Conservation (phyloP, 2,113 vertebrate genomes). For the Arothron firmamentum region DNA sequence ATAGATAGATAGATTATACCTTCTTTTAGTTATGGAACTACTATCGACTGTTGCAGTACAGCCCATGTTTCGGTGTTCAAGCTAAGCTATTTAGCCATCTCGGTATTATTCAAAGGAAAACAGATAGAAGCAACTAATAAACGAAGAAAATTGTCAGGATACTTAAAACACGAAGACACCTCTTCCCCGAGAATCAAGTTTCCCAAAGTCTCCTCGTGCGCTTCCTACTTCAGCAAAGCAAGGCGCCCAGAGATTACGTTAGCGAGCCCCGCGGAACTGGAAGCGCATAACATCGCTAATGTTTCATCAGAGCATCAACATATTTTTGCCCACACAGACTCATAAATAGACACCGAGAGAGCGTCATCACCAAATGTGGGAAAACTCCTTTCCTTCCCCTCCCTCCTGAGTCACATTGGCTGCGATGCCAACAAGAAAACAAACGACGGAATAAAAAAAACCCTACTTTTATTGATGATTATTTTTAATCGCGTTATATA, state of each 20-base stretch:
- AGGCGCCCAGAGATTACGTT: constrained; percentile 33
- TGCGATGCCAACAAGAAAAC: constrained; percentile 12
- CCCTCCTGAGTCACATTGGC: constrained; percentile 37
- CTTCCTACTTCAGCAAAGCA: constrained; percentile 37
- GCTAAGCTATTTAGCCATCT: no score
- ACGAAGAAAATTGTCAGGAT: background rate
- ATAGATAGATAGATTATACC: no score
- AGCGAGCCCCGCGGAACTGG: constrained; percentile 16
- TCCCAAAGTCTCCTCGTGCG: constrained; percentile 9
- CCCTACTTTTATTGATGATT: constrained; percentile 8
- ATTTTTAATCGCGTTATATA: constrained; percentile 6
- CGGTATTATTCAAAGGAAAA: no score
- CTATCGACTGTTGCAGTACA: no score
- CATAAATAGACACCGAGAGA: constrained; percentile 45
- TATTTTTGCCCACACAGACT: constrained; percentile 58
- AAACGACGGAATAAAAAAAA: background rate
- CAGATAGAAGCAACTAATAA: no score
- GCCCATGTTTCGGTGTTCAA: no score
- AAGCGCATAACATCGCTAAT: constrained; percentile 29
- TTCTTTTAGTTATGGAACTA: no score
- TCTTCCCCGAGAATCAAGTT: background rate
- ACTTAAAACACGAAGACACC: background rate
- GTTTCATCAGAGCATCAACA: constrained; percentile 53
- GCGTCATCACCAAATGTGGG: constrained; percentile 52
- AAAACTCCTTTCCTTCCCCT: constrained; percentile 49